phyloP scores from a whole-genome alignment of 2,888 invertebrate genomes.

The Aporophyla lueneburgensis region DNA sequence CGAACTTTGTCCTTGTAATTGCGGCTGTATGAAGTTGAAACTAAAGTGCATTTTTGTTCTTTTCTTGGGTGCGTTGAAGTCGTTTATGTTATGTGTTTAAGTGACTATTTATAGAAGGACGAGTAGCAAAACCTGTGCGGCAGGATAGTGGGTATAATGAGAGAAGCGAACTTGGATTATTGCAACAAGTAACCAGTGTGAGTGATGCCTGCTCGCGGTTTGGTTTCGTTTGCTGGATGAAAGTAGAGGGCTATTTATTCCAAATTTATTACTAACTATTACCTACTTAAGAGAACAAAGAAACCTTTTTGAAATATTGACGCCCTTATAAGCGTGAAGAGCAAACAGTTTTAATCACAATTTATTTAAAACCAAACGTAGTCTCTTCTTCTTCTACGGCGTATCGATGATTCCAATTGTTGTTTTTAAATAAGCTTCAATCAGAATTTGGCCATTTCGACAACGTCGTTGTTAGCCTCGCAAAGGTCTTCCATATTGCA shows the following conservation, averaged over 20 bases:
- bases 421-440: too few species aligned
- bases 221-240: constrained; percentile 26
- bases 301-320: background rate
- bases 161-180: constrained; percentile 79
- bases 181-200: constrained; percentile 76
- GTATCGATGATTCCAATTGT: too few species aligned
- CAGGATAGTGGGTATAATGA: constrained; percentile 83
- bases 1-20: constrained; percentile 51
- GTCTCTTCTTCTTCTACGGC: too few species aligned
- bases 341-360: background rate
- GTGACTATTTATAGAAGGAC: constrained; percentile 86
- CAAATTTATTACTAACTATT: background rate
- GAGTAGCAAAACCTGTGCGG: constrained; percentile 86
- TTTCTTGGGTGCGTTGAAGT: constrained; percentile 43
- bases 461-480: too few species aligned
- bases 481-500: too few species aligned
- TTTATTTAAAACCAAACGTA: background rate
- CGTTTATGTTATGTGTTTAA: constrained; percentile 63
- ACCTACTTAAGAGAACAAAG: background rate
- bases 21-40: constrained; percentile 49
- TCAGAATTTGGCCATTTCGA: too few species aligned
- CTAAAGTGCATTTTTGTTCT: constrained; percentile 65
- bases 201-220: constrained; percentile 68
- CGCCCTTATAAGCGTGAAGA: background rate
- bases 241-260: constrained; percentile 21